Evolutionary conservation across 2,113 vertebrate genomes (phyloP).

Genomic region (Orcinus orca): DNA sequence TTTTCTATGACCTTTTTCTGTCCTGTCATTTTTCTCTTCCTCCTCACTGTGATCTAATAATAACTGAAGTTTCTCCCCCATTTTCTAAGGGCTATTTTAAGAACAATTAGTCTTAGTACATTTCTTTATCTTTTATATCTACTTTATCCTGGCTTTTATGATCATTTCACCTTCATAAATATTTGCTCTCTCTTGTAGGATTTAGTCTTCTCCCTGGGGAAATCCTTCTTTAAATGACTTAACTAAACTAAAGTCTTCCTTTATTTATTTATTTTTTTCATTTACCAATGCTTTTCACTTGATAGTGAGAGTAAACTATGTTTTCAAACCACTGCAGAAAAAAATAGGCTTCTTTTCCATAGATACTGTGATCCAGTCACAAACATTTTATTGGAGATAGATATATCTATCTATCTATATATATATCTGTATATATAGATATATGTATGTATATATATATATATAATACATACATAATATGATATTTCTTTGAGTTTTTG

Average conservation of each 20-base stretch:
- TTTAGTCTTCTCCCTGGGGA: not conserved
- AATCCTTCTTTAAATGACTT: not conserved
- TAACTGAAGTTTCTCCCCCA: not conserved
- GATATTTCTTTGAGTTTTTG: not conserved
- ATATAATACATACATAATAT: not conserved
- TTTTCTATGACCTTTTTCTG: not conserved
- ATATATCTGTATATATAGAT: too few species aligned
- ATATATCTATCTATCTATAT: not conserved
- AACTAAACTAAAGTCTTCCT: not conserved
- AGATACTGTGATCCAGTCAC: not conserved
- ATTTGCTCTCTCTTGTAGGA: not conserved
- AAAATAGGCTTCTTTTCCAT: not conserved
- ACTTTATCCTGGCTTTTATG: not conserved
- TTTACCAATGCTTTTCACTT: not conserved
- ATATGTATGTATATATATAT: not conserved
- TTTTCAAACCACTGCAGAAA: not conserved
- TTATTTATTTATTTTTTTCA: not conserved
- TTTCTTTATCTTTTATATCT: not conserved
- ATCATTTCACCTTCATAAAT: not conserved
- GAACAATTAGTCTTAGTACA: not conserved
- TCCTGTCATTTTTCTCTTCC: not conserved
- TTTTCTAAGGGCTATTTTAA: not conserved
- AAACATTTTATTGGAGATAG: not conserved
- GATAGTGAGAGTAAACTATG: not conserved
- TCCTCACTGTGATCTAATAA: not conserved